A percentile compares a stretch with the other conserved stretches of the same genome.
These are phyloP conservation scores for Neoitamus cyanurus DNA, from an alignment of 2,888 invertebrate species.

Conservation along the genomic window DNA sequence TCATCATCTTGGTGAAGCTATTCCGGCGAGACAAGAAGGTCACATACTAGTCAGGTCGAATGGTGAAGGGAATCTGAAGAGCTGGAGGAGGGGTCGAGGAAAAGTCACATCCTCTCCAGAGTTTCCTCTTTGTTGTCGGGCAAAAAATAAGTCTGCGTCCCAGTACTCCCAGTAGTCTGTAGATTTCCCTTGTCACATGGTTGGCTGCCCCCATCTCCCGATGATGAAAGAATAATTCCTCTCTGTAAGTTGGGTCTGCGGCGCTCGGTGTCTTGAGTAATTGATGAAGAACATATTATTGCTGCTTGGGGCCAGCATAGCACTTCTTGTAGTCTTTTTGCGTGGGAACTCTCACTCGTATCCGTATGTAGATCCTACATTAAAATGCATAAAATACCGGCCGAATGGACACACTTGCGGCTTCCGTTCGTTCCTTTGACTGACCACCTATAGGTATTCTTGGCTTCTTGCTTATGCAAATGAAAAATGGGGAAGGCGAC, in stretches of 20 bases:
- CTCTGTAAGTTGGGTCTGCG: neutral
- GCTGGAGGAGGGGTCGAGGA: neutral
- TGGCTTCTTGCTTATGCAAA: neutral
- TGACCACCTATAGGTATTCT: neutral
- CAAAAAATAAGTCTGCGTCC: neutral
- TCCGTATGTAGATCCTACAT: conserved; percentile 21
- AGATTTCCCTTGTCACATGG: neutral
- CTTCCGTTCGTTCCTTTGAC: conserved; percentile 38
- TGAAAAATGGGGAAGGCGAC: neutral
- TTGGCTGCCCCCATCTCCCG: neutral
- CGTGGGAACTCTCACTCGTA: conserved; percentile 24
- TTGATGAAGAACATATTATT: neutral
- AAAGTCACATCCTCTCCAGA: conserved; percentile 18
- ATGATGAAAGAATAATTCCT: neutral
- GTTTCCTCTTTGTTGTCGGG: conserved; percentile 21
- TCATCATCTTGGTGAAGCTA: neutral
- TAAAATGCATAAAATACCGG: neutral
- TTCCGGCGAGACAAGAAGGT: neutral
- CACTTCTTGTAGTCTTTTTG: neutral
- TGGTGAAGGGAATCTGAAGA: neutral
- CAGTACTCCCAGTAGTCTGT: neutral
- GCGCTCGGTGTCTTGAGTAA: neutral
- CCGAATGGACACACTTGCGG: neutral
- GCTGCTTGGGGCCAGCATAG: neutral
- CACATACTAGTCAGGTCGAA: neutral